A percentile compares a stretch with the other conserved stretches of the same genome.
Evolutionary conservation across 1,140 invertebrate genomes (phyloP).

Genomic region (Drosophila bocki): DNA sequence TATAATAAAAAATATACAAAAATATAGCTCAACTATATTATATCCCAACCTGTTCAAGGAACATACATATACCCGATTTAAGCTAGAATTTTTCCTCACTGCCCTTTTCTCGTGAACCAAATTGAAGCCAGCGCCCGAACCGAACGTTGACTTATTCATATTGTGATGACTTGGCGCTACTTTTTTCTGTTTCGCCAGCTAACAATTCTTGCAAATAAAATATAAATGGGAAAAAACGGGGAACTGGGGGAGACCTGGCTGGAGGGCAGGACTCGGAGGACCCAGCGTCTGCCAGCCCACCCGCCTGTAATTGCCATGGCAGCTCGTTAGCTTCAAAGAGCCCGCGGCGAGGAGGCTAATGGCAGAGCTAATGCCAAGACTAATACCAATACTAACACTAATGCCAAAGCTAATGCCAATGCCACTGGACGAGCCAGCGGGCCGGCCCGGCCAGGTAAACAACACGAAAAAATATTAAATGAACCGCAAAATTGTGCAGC

Average conservation of each 20-base stretch:
- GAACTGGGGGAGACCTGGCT: slow-evolving; percentile 2
- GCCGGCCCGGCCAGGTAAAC: slow-evolving; percentile 60
- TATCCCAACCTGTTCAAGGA: background rate
- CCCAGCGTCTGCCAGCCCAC: slow-evolving; percentile 22
- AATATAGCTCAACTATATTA: background rate
- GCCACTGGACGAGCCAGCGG: slow-evolving; percentile 57
- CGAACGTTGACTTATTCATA: slow-evolving; percentile 55
- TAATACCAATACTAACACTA: slow-evolving; percentile 50
- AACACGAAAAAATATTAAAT: slow-evolving; percentile 80
- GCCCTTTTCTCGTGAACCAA: background rate
- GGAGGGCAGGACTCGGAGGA: slow-evolving; percentile 15
- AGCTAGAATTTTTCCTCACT: background rate
- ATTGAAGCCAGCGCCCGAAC: slow-evolving; percentile 11
- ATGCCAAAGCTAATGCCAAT: slow-evolving; percentile 66
- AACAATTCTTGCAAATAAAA: slow-evolving; percentile 35
- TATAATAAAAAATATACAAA: background rate
- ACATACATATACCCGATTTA: background rate
- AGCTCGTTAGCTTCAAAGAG: slow-evolving; percentile 75
- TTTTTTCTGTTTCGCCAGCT: slow-evolving; percentile 42
- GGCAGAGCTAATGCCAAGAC: slow-evolving; percentile 45
- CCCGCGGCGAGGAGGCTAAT: slow-evolving; percentile 39
- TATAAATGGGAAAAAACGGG: slow-evolving; percentile 28
- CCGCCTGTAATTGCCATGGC: slow-evolving; percentile 72
- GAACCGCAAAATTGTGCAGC: slow-evolving; percentile 82
- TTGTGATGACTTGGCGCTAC: slow-evolving; percentile 44